Evolutionary conservation across 2,888 invertebrate species (phyloP), one percentile per base, ranked within the genome.

Genomic region (Catocala sponsa): DNA sequence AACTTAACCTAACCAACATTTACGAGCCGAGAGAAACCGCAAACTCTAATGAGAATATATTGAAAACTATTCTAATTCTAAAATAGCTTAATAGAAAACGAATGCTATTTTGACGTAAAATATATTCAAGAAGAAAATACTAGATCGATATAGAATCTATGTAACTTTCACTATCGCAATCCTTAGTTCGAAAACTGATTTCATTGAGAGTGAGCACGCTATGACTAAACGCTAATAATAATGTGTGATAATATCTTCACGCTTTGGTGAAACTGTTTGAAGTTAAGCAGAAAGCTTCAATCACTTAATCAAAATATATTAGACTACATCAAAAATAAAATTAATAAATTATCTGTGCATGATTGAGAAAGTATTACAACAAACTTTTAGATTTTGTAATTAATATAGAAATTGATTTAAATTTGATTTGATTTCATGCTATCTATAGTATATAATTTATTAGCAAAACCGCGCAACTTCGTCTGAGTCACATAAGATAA

Each of bases 121-220:
- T 13, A 42, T 42, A 60, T 51, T 55, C 46, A 51, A 50, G 38
- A 55, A 13, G 55, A 55, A 54, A 12, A 49, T 44, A 44, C 48
- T 46, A 58, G 55, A 46, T 5, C 32, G 44, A 51, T 32, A 13
- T n/a, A n/a, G n/a, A n/a, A n/a, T 48, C 12, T 50, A 65, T 48
- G 25, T 52, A 65, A 76, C 74, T 76, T 74, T 74, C 76, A 73
- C 74, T 70, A 51, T 76, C 49, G 55, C 65, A 65, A 73, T 67
- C 59, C 62, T 67, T 65, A 54, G 13, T 49, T 51, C 58, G n/a
- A 63, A 70, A 59, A 55, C 65, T 13, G 53, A 63, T 57, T 52
- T 73, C 60, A 74, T 76, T 55, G 55, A 67, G 25, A 6, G 33
- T 53, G 12, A 70, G 42, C 74, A 74, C 76, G 74, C 74, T 68